Evolutionary conservation across 1,140 invertebrate species (phyloP).

Genomic region (Rhyacophila brunnea): DNA sequence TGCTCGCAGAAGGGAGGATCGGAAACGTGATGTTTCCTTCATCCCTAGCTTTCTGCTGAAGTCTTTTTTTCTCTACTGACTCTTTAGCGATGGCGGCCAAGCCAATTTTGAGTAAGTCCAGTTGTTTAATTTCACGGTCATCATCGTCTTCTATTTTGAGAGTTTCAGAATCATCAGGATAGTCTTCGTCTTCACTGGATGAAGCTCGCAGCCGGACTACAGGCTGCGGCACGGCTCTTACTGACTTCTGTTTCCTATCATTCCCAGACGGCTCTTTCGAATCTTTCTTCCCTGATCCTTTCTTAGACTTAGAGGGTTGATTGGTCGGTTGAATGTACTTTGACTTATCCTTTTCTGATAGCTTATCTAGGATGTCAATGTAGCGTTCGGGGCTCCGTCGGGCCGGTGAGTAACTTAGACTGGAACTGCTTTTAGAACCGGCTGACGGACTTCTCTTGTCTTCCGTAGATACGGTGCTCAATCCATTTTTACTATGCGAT

Average conservation of each 20-base stretch:
- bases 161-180: constrained; percentile 45
- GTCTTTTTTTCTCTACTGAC: constrained; percentile 52
- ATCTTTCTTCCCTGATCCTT: constrained; percentile 3
- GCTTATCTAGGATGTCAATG: constrained; percentile 56
- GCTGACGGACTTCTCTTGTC: constrained; percentile 26
- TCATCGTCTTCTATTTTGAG: constrained; percentile 39
- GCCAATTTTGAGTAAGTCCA: constrained; percentile 61
- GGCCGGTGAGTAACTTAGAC: constrained; percentile 65
- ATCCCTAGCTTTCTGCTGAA: constrained; percentile 37
- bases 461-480: neutral
- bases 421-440: constrained; percentile 49
- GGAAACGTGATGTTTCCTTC: constrained; percentile 11
- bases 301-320: constrained; percentile 23
- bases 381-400: constrained; percentile 64
- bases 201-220: constrained; percentile 63
- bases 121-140: constrained; percentile 57
- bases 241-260: constrained; percentile 24
- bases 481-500: constrained; percentile 4
- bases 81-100: constrained; percentile 58
- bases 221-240: constrained; percentile 46
- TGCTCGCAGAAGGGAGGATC: neutral
- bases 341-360: constrained; percentile 53
- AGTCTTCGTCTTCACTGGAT: constrained; percentile 56
- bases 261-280: constrained; percentile 21
- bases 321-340: constrained; percentile 50